phyloP scores from a whole-genome alignment of 1,140 invertebrate species.

The Hycleus phaleratus region DNA sequence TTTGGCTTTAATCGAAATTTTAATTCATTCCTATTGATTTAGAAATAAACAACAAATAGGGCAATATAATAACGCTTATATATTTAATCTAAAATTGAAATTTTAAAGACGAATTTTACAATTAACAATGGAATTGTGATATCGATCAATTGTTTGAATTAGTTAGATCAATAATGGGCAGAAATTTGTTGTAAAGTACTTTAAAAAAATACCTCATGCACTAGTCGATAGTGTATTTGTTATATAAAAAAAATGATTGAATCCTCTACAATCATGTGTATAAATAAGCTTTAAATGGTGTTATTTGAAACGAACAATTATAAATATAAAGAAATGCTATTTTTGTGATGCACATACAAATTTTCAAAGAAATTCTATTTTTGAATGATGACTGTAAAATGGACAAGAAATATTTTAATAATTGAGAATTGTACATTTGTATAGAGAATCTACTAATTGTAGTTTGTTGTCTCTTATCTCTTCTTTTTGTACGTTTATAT shows the following conservation, averaged over 20 bases:
- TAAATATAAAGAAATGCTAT: constrained; percentile 21
- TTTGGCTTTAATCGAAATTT: too few relatives aligned
- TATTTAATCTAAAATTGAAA: too few relatives aligned
- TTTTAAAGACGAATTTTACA: too few relatives aligned
- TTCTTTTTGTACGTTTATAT: not conserved
- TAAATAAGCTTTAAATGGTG: constrained; percentile 24
- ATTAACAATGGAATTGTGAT: constrained; percentile 5
- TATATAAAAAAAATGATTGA: not conserved
- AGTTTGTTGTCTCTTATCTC: not conserved
- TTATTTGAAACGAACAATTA: constrained; percentile 3
- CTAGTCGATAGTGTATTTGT: constrained; percentile 5
- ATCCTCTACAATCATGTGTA: not conserved
- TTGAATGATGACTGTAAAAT: constrained; percentile 17
- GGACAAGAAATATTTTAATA: not conserved
- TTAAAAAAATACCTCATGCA: constrained; percentile 8
- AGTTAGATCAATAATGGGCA: not conserved
- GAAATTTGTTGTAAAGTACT: not conserved
- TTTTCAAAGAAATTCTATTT: constrained; percentile 14
- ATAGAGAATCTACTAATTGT: not conserved
- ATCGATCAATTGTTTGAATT: not conserved
- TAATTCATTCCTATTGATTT: too few relatives aligned
- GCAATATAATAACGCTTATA: too few relatives aligned
- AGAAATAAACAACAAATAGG: too few relatives aligned
- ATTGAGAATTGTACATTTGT: constrained; percentile 5
- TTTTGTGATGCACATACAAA: constrained; percentile 30